phyloP scores from a whole-genome alignment of 1,140 invertebrate species.

The Heliconius melpomene region DNA sequence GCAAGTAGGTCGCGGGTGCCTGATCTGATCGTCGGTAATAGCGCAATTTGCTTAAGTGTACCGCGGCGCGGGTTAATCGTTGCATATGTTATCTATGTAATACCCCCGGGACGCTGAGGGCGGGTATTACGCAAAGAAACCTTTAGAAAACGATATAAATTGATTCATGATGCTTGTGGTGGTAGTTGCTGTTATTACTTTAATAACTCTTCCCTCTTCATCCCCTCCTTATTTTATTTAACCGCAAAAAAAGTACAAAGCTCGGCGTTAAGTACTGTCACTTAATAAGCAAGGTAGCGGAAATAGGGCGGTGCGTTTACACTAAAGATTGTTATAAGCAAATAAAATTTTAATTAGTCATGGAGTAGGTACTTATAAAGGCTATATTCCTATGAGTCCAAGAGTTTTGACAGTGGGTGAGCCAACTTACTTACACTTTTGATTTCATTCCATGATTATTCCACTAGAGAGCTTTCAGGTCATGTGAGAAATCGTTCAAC shows the following conservation, averaged over 20 bases:
- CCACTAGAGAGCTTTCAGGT: neutral
- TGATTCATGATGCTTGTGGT: neutral
- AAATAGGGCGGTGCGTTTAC: too few species aligned
- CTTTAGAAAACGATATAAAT: neutral
- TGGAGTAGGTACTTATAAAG: too few species aligned
- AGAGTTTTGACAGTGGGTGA: too few species aligned
- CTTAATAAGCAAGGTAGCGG: too few species aligned
- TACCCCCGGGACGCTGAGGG: neutral
- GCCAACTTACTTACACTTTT: neutral
- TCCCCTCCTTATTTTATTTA: too few species aligned
- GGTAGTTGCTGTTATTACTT: too few species aligned
- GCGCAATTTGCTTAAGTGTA: constrained; percentile 11
- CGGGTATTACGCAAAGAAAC: neutral
- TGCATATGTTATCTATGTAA: neutral
- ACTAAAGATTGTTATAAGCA: too few species aligned
- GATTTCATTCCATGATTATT: neutral
- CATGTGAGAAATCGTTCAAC: neutral
- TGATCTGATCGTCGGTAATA: constrained; percentile 3
- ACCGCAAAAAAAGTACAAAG: too few species aligned
- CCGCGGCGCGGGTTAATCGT: constrained; percentile 3
- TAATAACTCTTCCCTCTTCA: too few species aligned
- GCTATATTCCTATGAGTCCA: too few species aligned
- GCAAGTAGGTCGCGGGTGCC: neutral
- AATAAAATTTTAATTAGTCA: too few species aligned
- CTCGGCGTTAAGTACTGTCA: too few species aligned